phyloP scores from a whole-genome alignment of 2,113 vertebrate species.

The Nannospalax galili region DNA sequence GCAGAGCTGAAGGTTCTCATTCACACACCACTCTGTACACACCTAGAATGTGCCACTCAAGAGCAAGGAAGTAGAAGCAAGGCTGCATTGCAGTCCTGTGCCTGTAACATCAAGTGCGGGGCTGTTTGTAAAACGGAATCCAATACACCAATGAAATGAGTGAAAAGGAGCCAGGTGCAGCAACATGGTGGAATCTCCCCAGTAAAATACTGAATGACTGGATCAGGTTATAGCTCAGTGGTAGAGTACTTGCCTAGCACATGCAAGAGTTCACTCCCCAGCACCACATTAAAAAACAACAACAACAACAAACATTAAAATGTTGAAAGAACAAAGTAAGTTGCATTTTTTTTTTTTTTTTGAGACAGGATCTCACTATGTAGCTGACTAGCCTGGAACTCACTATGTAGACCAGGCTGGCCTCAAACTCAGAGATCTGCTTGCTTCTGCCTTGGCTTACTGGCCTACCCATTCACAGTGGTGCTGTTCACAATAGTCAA shows the following conservation, averaged over 20 bases:
- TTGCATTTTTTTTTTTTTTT: neutral
- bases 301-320: neutral
- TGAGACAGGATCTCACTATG: neutral
- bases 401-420: too few relatives aligned
- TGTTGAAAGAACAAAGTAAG: neutral
- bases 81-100: neutral
- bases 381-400: neutral
- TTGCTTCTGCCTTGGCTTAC: neutral
- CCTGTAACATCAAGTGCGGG: neutral
- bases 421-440: neutral
- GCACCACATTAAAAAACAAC: neutral
- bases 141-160: neutral
- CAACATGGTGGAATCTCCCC: neutral
- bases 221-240: neutral
- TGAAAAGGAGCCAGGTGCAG: accelerated
- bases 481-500: neutral
- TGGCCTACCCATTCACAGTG: accelerated
- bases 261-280: neutral
- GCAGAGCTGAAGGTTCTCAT: neutral
- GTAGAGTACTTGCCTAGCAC: neutral
- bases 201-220: neutral
- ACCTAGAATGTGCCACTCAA: accelerated
- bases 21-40: accelerated
- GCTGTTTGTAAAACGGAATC: too few relatives aligned
- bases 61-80: neutral